These are phyloP conservation scores for Ochotona curzoniae DNA, from an alignment of 2,113 vertebrate species.

Conservation along the genomic window DNA sequence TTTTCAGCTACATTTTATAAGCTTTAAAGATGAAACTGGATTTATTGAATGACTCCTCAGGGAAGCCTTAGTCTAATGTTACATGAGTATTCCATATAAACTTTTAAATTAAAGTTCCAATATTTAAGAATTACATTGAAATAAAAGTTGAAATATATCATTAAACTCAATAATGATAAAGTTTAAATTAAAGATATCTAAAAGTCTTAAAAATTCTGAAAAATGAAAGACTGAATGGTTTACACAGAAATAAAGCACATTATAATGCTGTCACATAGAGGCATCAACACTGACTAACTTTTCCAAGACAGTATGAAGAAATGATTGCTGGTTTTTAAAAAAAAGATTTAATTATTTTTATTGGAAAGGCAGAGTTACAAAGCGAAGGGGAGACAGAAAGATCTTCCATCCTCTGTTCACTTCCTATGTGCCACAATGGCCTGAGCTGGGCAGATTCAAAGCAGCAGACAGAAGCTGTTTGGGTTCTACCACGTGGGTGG, in stretches of 20 bases:
- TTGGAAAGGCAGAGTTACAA: too few relatives aligned
- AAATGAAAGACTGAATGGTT: constrained; percentile 1
- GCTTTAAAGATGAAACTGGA: constrained; percentile 34
- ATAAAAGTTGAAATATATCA: constrained; percentile 34
- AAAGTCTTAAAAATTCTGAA: constrained; percentile 21
- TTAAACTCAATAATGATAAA: constrained; percentile 42
- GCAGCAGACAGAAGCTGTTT: too few relatives aligned
- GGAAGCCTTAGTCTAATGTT: constrained; percentile 44
- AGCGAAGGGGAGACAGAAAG: too few relatives aligned
- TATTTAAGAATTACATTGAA: constrained; percentile 34
- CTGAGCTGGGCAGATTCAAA: too few relatives aligned
- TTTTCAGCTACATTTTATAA: constrained; percentile 28
- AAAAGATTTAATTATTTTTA: too few relatives aligned
- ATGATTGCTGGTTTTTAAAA: neutral
- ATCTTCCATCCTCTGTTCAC: too few relatives aligned
- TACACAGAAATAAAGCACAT: neutral
- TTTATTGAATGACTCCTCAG: constrained; percentile 12
- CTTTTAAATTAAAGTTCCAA: constrained; percentile 61
- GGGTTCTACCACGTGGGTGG: too few relatives aligned
- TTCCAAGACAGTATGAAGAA: constrained; percentile 22
- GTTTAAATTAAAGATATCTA: constrained; percentile 35
- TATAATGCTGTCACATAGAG: constrained; percentile 26
- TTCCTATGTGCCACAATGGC: too few relatives aligned
- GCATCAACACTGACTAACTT: neutral
- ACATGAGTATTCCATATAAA: neutral